A percentile compares a stretch with the other conserved stretches of the same genome.
phyloP scores from a whole-genome alignment of 2,113 vertebrate genomes.

The Phrynocephalus versicolor region DNA sequence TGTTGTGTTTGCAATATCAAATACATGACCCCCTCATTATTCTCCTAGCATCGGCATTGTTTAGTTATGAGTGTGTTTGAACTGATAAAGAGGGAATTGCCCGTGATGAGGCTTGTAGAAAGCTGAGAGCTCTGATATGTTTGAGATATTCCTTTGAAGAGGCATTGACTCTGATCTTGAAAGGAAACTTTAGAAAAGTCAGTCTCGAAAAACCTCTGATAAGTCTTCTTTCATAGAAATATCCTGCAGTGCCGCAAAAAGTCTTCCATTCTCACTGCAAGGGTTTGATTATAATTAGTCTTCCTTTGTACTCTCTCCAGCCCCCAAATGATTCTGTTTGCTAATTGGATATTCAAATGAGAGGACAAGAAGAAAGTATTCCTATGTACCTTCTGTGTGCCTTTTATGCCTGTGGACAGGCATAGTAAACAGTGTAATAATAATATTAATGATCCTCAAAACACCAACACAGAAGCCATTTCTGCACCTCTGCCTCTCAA shows the following conservation, averaged over 20 bases:
- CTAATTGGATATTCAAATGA: conserved; percentile 55
- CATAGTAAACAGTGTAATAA: conserved; percentile 49
- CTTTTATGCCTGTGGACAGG: conserved; percentile 22
- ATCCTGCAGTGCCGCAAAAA: conserved; percentile 55
- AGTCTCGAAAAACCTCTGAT: conserved; percentile 3
- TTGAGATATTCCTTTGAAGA: conserved; percentile 50
- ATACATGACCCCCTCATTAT: conserved; percentile 35
- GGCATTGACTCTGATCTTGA: conserved; percentile 43
- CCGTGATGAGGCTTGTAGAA: not conserved
- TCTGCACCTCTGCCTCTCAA: no score
- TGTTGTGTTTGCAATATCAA: not conserved
- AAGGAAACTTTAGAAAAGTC: conserved; percentile 39
- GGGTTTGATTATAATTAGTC: conserved; percentile 51
- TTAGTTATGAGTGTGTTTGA: conserved; percentile 30
- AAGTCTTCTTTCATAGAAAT: conserved; percentile 49
- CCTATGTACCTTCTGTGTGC: not conserved
- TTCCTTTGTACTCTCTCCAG: conserved; percentile 36
- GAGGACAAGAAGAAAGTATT: conserved; percentile 45
- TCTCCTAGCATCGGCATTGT: conserved; percentile 32
- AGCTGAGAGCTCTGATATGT: conserved; percentile 4
- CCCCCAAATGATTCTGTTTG: conserved; percentile 50
- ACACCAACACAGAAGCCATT: no score
- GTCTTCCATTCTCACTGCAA: conserved; percentile 38
- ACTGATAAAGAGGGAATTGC: not conserved
- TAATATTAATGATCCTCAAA: conserved; percentile 1